Evolutionary conservation across 2,888 invertebrate genomes (phyloP).

Genomic region (Catonia carolina): DNA sequence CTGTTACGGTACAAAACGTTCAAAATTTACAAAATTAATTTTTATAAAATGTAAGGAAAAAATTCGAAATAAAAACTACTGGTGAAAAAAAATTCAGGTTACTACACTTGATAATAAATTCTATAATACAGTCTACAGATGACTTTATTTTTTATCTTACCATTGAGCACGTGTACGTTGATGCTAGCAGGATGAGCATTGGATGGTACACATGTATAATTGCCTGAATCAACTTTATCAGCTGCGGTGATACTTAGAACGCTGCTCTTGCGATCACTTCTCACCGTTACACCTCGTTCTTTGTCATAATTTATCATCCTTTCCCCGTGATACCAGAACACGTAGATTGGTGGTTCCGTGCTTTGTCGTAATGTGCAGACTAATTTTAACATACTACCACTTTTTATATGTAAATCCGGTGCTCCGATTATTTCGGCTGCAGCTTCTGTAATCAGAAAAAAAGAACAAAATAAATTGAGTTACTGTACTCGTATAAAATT

Average conservation of each 20-base stretch:
- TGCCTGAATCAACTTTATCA: conserved; percentile 57
- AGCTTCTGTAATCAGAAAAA: conserved; percentile 51
- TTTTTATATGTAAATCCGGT: conserved; percentile 63
- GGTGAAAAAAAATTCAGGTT: no score
- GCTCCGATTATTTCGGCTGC: conserved; percentile 63
- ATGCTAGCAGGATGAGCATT: conserved; percentile 60
- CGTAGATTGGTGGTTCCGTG: conserved; percentile 62
- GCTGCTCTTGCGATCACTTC: conserved; percentile 40
- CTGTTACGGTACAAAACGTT: no score
- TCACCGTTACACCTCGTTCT: conserved; percentile 48
- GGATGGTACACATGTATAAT: conserved; percentile 62
- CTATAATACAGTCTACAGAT: no score
- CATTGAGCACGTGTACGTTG: conserved; percentile 62
- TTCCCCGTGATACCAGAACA: conserved; percentile 78
- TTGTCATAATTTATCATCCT: conserved; percentile 79
- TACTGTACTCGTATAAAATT: no score
- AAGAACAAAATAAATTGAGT: no score
- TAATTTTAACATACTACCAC: conserved; percentile 62
- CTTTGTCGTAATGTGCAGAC: conserved; percentile 62
- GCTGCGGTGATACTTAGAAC: conserved; percentile 45
- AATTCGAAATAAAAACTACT: no score
- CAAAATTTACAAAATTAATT: no score
- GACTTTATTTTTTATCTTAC: no score
- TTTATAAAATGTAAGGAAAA: no score
- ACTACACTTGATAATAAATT: no score